Percentiles rank a stretch among this genome's conserved stretches.
These are phyloP conservation scores for Phylloscopus trochiloides DNA, from an alignment of 2,113 vertebrate genomes.

Conservation along the genomic window DNA sequence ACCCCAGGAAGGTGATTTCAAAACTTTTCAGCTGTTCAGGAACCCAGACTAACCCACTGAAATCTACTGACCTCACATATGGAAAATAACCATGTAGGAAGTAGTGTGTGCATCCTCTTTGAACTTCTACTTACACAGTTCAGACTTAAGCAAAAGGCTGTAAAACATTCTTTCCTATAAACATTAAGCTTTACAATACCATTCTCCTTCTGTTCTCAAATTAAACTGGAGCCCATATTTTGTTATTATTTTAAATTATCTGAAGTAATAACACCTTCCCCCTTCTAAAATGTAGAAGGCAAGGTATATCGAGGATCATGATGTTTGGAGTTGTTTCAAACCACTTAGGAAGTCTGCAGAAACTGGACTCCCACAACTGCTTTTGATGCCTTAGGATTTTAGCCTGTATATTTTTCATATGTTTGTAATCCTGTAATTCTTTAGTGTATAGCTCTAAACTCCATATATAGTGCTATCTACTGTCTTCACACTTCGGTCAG, in stretches of 20 bases:
- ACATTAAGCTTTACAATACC: constrained; percentile 40
- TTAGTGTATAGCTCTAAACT: background rate
- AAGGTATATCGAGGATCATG: background rate
- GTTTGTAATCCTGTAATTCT: background rate
- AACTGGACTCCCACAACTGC: background rate
- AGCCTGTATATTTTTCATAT: background rate
- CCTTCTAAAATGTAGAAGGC: background rate
- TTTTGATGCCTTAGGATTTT: background rate
- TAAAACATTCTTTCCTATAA: constrained; percentile 48
- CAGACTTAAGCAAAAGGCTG: background rate
- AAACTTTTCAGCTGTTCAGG: constrained; percentile 23
- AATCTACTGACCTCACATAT: constrained; percentile 27
- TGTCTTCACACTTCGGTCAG: background rate
- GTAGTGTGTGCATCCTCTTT: constrained; percentile 15
- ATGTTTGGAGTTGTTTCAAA: background rate
- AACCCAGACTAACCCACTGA: background rate
- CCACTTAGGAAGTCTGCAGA: background rate
- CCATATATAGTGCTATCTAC: background rate
- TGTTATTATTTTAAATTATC: constrained; percentile 22
- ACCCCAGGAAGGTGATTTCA: constrained; percentile 20
- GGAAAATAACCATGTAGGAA: constrained; percentile 38
- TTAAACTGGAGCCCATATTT: constrained; percentile 3
- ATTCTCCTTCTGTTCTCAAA: background rate
- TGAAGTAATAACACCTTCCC: background rate
- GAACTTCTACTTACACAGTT: constrained; percentile 38